Evolutionary conservation across 1,140 invertebrate species (phyloP).

Genomic region (Saccostrea echinata): DNA sequence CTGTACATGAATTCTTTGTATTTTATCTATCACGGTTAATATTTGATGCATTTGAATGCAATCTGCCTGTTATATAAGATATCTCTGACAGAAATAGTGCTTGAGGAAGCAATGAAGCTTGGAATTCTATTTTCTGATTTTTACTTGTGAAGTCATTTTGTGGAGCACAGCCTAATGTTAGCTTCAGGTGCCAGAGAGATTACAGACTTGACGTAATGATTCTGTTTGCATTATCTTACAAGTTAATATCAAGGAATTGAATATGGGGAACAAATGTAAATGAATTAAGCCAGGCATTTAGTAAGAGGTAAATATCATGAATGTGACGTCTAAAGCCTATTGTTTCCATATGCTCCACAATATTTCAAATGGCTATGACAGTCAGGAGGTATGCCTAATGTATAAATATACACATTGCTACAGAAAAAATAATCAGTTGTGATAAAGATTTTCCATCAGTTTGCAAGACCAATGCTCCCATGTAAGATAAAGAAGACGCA

Average conservation of each 20-base stretch:
- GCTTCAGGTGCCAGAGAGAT: conserved; percentile 6
- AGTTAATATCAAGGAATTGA: conserved; percentile 35
- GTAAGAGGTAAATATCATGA: not conserved
- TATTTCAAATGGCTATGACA: conserved; percentile 31
- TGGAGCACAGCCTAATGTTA: not conserved
- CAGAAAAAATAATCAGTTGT: conserved; percentile 33
- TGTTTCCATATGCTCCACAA: not conserved
- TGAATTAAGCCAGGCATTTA: conserved; percentile 13
- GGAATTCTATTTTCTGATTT: not conserved
- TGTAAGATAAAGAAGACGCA: conserved; percentile 7
- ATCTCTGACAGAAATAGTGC: not conserved
- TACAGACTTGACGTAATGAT: conserved; percentile 31
- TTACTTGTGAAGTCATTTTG: not conserved
- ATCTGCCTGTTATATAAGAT: not conserved
- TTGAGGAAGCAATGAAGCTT: not conserved
- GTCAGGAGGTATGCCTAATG: conserved; percentile 25
- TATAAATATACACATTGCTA: conserved; percentile 32
- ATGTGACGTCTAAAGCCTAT: conserved; percentile 8
- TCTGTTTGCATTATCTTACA: conserved; percentile 20
- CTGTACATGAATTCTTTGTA: not conserved
- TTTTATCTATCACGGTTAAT: conserved; percentile 10
- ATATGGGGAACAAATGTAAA: conserved; percentile 1
- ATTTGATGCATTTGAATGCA: conserved; percentile 13
- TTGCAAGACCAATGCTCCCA: not conserved
- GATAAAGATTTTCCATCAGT: conserved; percentile 30